Evolutionary conservation across 30 jellyfish, hydroid and myxozoan species (phyloP), one percentile per base, ranked within the genome.

Genomic region (Aurelia sp.): DNA sequence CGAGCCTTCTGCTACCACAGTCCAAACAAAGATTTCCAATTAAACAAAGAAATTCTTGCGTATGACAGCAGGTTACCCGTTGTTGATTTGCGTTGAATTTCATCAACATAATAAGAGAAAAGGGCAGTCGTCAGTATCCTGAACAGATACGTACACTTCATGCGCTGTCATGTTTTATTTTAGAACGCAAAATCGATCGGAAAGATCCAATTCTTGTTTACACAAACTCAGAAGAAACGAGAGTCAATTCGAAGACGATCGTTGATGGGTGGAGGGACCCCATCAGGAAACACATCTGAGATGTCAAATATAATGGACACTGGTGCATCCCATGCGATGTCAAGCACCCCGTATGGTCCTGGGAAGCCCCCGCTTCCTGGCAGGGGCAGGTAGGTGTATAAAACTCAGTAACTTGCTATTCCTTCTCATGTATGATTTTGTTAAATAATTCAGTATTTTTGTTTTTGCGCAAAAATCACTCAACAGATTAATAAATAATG

Each of bases 251-350:
- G 82, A 63, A 61, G 93, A 48, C 67, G 78, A 9, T 76, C 79
- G 0, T 60, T 64, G 75, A 15, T 63, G 51, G 85, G 75, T 47
- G 93, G 83, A 8, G 82, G 87, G n/a, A 70, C 78, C 53, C 68
- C 87, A 33, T 84, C 93, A 5, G 93, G 76, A 13, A 84, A 84
- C 75, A 72, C 86, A 18, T 84, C 93, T 40, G 87, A 84, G 8
- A 35, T 66, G 57, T 84, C 93, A 50, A 57, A 71, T 55, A 68
- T 52, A 20, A 66, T 57, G 75, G 82, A 62, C 20, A 62, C 71
- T 3, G 93, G 85, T 4, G 37, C 79, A 51, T 30, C 93, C 27
- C 87, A 84, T 21, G 5, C 62, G 47, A 47, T 79, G 2, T 12
- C 81, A 50, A 79, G 90, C 66, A 66, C 90, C 44, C 90, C 82